These are phyloP conservation scores for Synanthedon andrenaeformis DNA, from an alignment of 2,888 invertebrate species.

Conservation along the genomic window DNA sequence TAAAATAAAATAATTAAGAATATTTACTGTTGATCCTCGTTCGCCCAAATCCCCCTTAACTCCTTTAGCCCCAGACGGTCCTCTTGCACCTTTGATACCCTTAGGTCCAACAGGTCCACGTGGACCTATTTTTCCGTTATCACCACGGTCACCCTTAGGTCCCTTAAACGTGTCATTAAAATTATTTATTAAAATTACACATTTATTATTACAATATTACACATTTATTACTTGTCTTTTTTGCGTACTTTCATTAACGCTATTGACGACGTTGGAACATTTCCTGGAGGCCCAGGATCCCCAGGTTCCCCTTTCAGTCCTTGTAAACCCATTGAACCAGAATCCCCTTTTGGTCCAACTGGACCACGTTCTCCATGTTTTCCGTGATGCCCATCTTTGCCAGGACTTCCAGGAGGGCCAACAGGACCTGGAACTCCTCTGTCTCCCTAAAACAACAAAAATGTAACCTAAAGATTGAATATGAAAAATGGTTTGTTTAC, in stretches of 20 bases:
- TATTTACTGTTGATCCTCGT: slow-evolving; percentile 7
- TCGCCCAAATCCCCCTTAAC: background rate
- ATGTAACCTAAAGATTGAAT: background rate
- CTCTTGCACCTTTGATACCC: slow-evolving; percentile 26
- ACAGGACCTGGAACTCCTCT: slow-evolving; percentile 77
- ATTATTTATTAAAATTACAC: background rate
- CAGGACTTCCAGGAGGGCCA: slow-evolving; percentile 49
- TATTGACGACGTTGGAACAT: slow-evolving; percentile 11
- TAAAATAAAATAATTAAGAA: too few species aligned
- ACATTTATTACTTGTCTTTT: background rate
- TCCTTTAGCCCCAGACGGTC: slow-evolving; percentile 58
- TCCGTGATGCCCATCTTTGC: slow-evolving; percentile 64
- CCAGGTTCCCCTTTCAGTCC: slow-evolving; percentile 78
- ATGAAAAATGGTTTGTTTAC: too few species aligned
- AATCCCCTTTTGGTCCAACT: slow-evolving; percentile 72
- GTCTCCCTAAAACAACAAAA: slow-evolving; percentile 62
- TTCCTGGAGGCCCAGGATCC: slow-evolving; percentile 67
- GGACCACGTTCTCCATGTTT: slow-evolving; percentile 73
- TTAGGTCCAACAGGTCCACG: slow-evolving; percentile 56
- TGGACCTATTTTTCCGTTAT: slow-evolving; percentile 70
- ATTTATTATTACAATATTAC: background rate
- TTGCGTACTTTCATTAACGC: slow-evolving; percentile 15
- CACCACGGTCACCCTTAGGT: slow-evolving; percentile 33
- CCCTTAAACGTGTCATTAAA: slow-evolving; percentile 9
- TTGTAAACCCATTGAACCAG: slow-evolving; percentile 23